phyloP scores from a whole-genome alignment of 2,888 invertebrate species.

The Timema cristinae region DNA sequence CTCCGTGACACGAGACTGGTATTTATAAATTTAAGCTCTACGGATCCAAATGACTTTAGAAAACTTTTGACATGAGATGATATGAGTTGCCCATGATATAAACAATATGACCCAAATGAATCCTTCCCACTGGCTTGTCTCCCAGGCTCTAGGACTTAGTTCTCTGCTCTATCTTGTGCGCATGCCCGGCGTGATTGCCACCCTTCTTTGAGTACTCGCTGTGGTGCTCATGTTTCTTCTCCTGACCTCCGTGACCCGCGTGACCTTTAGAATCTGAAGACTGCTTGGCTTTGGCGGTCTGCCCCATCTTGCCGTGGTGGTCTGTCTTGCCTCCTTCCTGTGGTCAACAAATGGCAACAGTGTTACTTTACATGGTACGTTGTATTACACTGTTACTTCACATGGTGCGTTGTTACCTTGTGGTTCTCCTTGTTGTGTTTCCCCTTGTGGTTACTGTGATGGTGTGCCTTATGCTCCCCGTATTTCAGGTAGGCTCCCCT shows the following conservation, averaged over 20 bases:
- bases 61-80: too few relatives aligned
- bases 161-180: constrained; percentile 1
- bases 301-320: constrained; percentile 40
- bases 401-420: constrained; percentile 30
- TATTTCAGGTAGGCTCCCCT: constrained; percentile 43
- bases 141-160: too few relatives aligned
- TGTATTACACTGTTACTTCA: too few relatives aligned
- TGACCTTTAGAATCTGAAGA: constrained; percentile 40
- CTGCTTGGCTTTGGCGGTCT: constrained; percentile 40
- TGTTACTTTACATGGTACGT: too few relatives aligned
- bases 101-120: too few relatives aligned
- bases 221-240: constrained; percentile 39
- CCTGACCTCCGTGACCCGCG: constrained; percentile 38
- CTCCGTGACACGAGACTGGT: too few relatives aligned
- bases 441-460: constrained; percentile 34
- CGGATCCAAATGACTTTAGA: too few relatives aligned
- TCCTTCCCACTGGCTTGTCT: too few relatives aligned
- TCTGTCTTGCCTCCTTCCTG: constrained; percentile 39
- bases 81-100: too few relatives aligned
- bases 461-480: constrained; percentile 42
- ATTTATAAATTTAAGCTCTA: too few relatives aligned
- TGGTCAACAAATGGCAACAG: too few relatives aligned
- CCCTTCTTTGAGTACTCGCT: constrained; percentile 42
- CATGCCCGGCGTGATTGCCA: neutral
- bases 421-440: constrained; percentile 32